phyloP scores from a whole-genome alignment of 1,140 invertebrate species.

The Brachionus rotundiformis region DNA sequence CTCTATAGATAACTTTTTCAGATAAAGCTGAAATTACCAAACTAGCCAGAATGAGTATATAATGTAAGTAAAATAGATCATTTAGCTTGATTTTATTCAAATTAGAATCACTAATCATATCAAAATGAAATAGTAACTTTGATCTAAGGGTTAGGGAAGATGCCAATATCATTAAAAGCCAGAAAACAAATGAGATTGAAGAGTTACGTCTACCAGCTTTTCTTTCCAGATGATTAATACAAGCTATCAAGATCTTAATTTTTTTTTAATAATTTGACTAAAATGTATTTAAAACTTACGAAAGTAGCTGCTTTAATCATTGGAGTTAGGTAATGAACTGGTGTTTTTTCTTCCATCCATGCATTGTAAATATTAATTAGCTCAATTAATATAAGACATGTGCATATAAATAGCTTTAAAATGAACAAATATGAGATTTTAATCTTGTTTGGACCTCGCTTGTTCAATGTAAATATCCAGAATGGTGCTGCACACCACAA shows the following conservation, averaged over 20 bases:
- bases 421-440: constrained; percentile 18
- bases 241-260: constrained; percentile 12
- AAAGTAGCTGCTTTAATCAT: constrained; percentile 19
- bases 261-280: not conserved
- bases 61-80: not conserved
- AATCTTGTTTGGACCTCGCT: not conserved
- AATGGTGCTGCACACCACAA: constrained; percentile 35
- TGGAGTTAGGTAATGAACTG: constrained; percentile 29
- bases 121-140: constrained; percentile 18
- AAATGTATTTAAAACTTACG: constrained; percentile 30
- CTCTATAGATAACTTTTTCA: not conserved
- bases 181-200: not conserved
- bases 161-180: not conserved
- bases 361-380: not conserved
- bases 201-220: not conserved
- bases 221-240: constrained; percentile 16
- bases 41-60: not conserved
- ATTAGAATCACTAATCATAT: not conserved
- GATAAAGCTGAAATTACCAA: not conserved
- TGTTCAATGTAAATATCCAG: constrained; percentile 30
- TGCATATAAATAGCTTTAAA: not conserved
- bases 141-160: constrained; percentile 27
- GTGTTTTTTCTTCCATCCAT: not conserved
- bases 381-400: constrained; percentile 6
- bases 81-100: not conserved